Evolutionary conservation across 2,113 vertebrate genomes (phyloP).

Genomic region (Eptesicus fuscus): DNA sequence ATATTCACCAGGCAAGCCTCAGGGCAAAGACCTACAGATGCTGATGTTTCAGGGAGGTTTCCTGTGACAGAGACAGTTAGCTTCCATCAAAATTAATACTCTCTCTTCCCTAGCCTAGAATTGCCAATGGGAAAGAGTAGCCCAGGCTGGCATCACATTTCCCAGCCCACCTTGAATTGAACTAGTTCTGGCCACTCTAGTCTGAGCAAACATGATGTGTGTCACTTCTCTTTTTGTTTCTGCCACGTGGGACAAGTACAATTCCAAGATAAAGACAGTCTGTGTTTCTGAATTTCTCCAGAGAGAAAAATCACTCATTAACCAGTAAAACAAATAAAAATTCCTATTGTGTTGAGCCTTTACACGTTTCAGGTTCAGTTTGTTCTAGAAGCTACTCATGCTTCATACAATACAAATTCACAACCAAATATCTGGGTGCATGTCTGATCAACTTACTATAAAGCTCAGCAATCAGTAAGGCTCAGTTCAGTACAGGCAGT

Average conservation of each 20-base stretch:
- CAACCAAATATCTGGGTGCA: background rate
- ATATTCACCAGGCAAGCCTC: background rate
- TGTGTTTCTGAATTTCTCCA: background rate
- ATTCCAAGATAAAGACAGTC: background rate
- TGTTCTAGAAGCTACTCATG: background rate
- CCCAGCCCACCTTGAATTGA: background rate
- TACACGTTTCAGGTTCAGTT: background rate
- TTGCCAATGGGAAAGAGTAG: background rate
- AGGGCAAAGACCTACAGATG: background rate
- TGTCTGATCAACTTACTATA: background rate
- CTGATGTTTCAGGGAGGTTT: background rate
- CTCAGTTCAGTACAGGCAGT: background rate
- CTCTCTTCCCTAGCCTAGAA: background rate
- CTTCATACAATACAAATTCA: background rate
- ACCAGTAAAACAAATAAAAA: background rate
- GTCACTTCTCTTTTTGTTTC: background rate
- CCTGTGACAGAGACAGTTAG: background rate
- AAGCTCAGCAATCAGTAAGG: background rate
- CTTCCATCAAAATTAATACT: background rate
- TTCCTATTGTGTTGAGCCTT: background rate
- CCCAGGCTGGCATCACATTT: background rate
- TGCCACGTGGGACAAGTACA: background rate
- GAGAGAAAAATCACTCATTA: background rate
- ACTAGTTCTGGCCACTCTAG: background rate
- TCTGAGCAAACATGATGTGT: background rate